Percentiles rank a stretch among this genome's conserved stretches.
Evolutionary conservation across 2,888 invertebrate species (phyloP).

Genomic region (Philonicus albiceps): DNA sequence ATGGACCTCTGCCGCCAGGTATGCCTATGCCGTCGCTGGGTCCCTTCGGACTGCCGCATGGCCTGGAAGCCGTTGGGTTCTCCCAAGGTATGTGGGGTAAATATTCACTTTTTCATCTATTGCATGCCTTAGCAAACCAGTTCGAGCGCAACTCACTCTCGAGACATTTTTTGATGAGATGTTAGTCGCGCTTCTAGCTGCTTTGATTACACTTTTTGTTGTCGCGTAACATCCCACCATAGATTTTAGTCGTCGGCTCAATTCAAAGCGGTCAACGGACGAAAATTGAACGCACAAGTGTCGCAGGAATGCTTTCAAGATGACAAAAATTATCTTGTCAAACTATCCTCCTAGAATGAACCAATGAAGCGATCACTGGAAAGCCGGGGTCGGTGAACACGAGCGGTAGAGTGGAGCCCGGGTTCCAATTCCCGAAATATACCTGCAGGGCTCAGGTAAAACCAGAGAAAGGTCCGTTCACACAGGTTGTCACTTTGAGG

Average conservation of each 20-base stretch:
- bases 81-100: conserved; percentile 66
- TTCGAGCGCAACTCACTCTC: not conserved
- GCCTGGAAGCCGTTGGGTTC: conserved; percentile 64
- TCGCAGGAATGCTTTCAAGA: conserved; percentile 42
- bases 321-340: conserved; percentile 42
- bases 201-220: not conserved
- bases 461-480: not conserved
- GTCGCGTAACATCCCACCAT: not conserved
- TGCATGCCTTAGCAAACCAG: not conserved
- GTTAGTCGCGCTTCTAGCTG: not conserved
- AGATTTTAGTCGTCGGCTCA: not conserved
- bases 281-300: not conserved
- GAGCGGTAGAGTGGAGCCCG: not conserved
- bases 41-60: conserved; percentile 64
- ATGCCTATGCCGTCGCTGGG: conserved; percentile 64
- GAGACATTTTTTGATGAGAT: not conserved
- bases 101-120: conserved; percentile 55
- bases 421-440: not conserved
- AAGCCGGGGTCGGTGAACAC: not conserved
- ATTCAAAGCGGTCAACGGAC: not conserved
- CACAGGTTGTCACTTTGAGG: not conserved
- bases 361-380: conserved; percentile 33
- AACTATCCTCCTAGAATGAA: not conserved
- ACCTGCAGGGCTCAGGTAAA: not conserved
- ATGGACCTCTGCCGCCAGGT: conserved; percentile 63